A percentile compares a stretch with the other conserved stretches of the same genome.
Conservation (phyloP, 2,888 invertebrate genomes). For the Horisme vitalbata region DNA sequence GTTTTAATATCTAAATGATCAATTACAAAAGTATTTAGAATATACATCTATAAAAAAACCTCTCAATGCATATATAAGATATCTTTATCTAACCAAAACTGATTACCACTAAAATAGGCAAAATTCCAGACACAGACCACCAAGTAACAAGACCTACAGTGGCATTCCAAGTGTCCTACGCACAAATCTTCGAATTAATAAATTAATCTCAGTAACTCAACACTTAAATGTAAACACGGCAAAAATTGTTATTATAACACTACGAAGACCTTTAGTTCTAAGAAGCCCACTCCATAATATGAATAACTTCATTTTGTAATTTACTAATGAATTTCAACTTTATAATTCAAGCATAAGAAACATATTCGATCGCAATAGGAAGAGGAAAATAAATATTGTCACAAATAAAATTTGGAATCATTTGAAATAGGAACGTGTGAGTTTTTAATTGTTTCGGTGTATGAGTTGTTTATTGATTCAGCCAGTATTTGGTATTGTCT, state of each 20-base stretch:
- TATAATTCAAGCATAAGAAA: conserved; percentile 6
- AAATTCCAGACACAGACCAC: conserved; percentile 46
- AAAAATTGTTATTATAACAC: conserved; percentile 66
- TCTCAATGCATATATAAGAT: too few relatives aligned
- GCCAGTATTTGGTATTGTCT: conserved; percentile 23
- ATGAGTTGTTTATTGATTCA: conserved; percentile 27
- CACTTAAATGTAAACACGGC: conserved; percentile 62
- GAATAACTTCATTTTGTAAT: conserved; percentile 56
- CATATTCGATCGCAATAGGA: neutral
- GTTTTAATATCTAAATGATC: too few relatives aligned
- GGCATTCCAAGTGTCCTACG: conserved; percentile 58
- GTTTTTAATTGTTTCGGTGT: conserved; percentile 43
- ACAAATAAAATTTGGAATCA: conserved; percentile 62
- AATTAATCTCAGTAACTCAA: conserved; percentile 59
- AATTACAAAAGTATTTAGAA: too few relatives aligned
- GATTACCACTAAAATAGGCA: conserved; percentile 18
- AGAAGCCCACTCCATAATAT: conserved; percentile 40
- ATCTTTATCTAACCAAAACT: too few relatives aligned
- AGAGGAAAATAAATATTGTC: conserved; percentile 35
- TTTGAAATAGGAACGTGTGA: conserved; percentile 67
- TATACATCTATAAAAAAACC: too few relatives aligned
- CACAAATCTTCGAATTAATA: conserved; percentile 68
- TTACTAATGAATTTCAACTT: conserved; percentile 31
- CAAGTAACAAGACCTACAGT: conserved; percentile 46
- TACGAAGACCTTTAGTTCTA: conserved; percentile 34